Evolutionary conservation across 2,113 vertebrate genomes (phyloP).

Genomic region (Grantiella picta): DNA sequence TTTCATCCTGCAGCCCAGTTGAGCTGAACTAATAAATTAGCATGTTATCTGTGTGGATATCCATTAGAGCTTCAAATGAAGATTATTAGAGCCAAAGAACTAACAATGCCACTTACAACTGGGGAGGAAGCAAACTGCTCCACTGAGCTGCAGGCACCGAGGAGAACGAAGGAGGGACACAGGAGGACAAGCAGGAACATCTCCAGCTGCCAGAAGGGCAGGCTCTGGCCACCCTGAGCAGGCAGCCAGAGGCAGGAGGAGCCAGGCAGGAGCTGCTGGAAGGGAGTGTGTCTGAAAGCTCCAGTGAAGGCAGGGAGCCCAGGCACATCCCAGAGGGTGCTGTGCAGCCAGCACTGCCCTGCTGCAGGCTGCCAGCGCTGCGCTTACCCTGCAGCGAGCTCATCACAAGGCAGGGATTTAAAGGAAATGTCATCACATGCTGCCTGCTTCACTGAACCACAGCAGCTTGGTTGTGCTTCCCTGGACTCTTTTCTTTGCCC

Average conservation of each 20-base stretch:
- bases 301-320: not conserved
- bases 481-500: not conserved
- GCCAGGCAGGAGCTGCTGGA: not conserved
- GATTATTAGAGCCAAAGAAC: slow-evolving; percentile 31
- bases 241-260: not conserved
- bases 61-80: slow-evolving; percentile 55
- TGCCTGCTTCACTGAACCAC: not conserved
- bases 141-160: not conserved
- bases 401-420: not conserved
- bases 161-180: not conserved
- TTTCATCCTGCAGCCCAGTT: slow-evolving; percentile 65
- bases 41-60: slow-evolving; percentile 60
- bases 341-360: accelerated
- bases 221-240: not conserved
- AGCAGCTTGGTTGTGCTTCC: not conserved
- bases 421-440: not conserved
- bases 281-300: not conserved
- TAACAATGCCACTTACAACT: not conserved
- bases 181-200: not conserved
- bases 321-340: not conserved
- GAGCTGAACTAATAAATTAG: slow-evolving; percentile 72
- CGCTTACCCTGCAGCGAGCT: not conserved
- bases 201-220: not conserved
- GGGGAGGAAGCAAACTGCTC: not conserved
- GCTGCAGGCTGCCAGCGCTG: accelerated